Evolutionary conservation across 2,888 invertebrate species (phyloP).

Genomic region (Ethmia dodecea): DNA sequence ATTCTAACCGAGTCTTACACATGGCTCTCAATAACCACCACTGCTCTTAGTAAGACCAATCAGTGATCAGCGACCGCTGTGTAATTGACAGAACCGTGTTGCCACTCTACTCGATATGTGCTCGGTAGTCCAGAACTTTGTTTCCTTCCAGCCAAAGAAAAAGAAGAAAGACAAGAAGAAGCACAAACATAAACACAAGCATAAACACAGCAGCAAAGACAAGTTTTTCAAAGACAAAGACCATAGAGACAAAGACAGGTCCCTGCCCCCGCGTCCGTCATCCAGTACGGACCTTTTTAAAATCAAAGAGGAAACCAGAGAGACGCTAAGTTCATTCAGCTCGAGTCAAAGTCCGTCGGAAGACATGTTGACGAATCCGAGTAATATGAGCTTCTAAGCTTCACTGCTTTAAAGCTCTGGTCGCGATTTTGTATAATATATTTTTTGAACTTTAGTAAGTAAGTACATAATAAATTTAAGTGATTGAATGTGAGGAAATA

Average conservation of each 20-base stretch:
- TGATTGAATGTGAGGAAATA: too few relatives aligned
- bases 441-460: too few relatives aligned
- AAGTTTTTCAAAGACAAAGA: conserved; percentile 67
- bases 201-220: conserved; percentile 83
- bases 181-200: conserved; percentile 94
- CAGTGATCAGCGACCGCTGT: too few relatives aligned
- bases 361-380: conserved; percentile 60
- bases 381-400: conserved; percentile 58
- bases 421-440: too few relatives aligned
- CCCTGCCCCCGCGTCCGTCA: conserved; percentile 42
- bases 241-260: conserved; percentile 50
- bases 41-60: too few relatives aligned
- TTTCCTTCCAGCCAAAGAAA: conserved; percentile 77
- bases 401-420: too few relatives aligned
- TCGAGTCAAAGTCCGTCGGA: conserved; percentile 85
- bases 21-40: too few relatives aligned
- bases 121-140: conserved; percentile 8
- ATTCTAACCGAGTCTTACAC: too few relatives aligned
- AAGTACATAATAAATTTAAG: too few relatives aligned
- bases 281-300: conserved; percentile 72
- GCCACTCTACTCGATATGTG: too few relatives aligned
- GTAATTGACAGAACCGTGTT: too few relatives aligned
- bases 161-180: conserved; percentile 88
- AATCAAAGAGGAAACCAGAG: conserved; percentile 85
- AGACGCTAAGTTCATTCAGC: conserved; percentile 86